Conservation (phyloP, 2,888 invertebrate genomes). For the Halocaridina rubra region DNA sequence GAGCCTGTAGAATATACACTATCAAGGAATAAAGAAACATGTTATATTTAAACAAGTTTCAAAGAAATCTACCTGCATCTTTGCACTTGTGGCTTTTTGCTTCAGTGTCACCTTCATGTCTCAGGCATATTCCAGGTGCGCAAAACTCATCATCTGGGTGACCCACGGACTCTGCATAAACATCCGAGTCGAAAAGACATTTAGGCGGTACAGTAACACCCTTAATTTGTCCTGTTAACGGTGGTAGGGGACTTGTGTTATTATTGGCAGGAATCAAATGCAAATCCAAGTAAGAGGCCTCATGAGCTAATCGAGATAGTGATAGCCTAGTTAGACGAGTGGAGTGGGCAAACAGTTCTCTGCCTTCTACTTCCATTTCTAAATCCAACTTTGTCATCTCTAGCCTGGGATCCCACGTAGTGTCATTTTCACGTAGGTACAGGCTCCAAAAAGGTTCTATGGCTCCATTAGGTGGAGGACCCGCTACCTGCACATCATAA, state of each 20-base stretch:
- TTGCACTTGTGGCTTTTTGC: slow-evolving; percentile 34
- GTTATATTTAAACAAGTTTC: too few species aligned
- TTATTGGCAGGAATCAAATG: slow-evolving; percentile 20
- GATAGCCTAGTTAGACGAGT: slow-evolving; percentile 39
- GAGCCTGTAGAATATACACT: too few species aligned
- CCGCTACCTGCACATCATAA: slow-evolving; percentile 64
- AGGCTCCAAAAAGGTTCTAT: slow-evolving; percentile 55
- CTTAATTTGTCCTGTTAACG: slow-evolving; percentile 20
- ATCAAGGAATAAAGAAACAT: too few species aligned
- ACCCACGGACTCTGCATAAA: too few species aligned
- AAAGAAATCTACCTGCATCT: slow-evolving; percentile 43
- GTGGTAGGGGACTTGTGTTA: slow-evolving; percentile 17
- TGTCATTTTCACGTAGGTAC: slow-evolving; percentile 53
- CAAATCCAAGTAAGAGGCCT: slow-evolving; percentile 55
- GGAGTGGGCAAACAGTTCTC: slow-evolving; percentile 57
- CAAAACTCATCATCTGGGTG: background rate
- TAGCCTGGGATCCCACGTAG: slow-evolving; percentile 54
- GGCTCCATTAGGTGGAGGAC: slow-evolving; percentile 17
- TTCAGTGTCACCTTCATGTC: background rate
- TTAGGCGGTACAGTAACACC: slow-evolving; percentile 24
- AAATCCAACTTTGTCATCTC: slow-evolving; percentile 26
- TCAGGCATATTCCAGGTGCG: background rate
- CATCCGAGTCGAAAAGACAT: slow-evolving; percentile 1
- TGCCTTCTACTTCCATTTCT: slow-evolving; percentile 52
- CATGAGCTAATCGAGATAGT: slow-evolving; percentile 48